Percentiles rank a stretch among this genome's conserved stretches.
These are phyloP conservation scores for Dicycla oo DNA, from an alignment of 2,888 invertebrate genomes.

Conservation along the genomic window DNA sequence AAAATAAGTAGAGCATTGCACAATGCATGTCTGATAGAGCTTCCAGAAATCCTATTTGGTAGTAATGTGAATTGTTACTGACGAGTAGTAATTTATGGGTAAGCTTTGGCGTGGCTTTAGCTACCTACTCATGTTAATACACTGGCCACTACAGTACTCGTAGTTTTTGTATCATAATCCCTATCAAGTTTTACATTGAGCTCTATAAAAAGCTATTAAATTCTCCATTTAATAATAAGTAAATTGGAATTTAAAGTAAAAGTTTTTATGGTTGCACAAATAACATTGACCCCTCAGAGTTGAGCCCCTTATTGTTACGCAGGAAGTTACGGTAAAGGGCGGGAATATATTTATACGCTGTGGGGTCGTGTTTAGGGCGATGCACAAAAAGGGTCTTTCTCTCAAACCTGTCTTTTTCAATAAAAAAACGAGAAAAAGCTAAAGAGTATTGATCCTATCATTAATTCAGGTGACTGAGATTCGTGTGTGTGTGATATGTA, in stretches of 20 bases:
- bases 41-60: background rate
- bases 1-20: background rate
- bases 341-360: background rate
- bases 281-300: background rate
- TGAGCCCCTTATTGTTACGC: background rate
- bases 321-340: background rate
- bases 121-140: background rate
- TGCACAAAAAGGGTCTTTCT: background rate
- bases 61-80: background rate
- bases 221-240: background rate
- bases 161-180: background rate
- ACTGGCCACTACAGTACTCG: background rate
- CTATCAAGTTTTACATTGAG: background rate
- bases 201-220: background rate
- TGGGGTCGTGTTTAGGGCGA: background rate
- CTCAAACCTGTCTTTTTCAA: background rate
- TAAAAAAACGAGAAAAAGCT: background rate
- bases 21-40: background rate
- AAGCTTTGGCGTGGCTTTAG: too few species aligned
- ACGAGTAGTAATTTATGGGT: background rate
- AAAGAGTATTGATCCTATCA: background rate
- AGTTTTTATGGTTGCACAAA: slow-evolving; percentile 1
- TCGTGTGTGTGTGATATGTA: background rate
- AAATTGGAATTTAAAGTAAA: background rate
- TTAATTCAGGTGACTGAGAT: background rate